phyloP scores from a whole-genome alignment of 2,888 invertebrate species.

The Eubasilissa splendida region DNA sequence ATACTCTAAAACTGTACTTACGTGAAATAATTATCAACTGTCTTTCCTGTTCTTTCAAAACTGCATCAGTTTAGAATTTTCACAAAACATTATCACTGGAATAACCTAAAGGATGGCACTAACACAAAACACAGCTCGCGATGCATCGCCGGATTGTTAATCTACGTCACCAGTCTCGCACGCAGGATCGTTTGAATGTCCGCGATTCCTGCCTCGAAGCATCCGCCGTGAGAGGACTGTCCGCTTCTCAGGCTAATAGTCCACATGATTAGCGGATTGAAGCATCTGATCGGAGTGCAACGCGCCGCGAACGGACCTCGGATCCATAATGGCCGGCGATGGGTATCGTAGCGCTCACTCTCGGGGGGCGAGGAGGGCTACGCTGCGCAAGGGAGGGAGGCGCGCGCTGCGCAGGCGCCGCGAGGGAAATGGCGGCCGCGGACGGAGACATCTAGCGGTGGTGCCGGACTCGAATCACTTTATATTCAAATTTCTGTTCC shows the following conservation, averaged over 20 bases:
- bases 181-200: slow-evolving; percentile 9
- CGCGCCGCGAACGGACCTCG: slow-evolving; percentile 44
- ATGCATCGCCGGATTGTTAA: slow-evolving; percentile 16
- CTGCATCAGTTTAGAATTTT: slow-evolving; percentile 12
- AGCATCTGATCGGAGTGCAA: slow-evolving; percentile 27
- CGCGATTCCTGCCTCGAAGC: slow-evolving; percentile 17
- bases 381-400: slow-evolving; percentile 43
- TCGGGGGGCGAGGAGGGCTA: slow-evolving; percentile 35
- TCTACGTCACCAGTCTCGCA: slow-evolving; percentile 11
- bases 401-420: slow-evolving; percentile 31
- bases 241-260: slow-evolving; percentile 4
- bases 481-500: background rate
- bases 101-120: background rate
- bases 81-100: slow-evolving; percentile 29
- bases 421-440: slow-evolving; percentile 45
- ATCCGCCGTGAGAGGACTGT: slow-evolving; percentile 16
- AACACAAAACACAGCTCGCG: slow-evolving; percentile 16
- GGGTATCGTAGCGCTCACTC: slow-evolving; percentile 23
- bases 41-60: background rate
- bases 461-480: background rate
- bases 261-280: slow-evolving; percentile 24
- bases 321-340: slow-evolving; percentile 49
- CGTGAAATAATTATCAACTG: background rate
- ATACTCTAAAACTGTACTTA: slow-evolving; percentile 8
- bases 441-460: slow-evolving; percentile 25